A percentile compares a stretch with the other conserved stretches of the same genome.
phyloP scores from a whole-genome alignment of 2,113 vertebrate genomes.

The Rhizomys pruinosus region DNA sequence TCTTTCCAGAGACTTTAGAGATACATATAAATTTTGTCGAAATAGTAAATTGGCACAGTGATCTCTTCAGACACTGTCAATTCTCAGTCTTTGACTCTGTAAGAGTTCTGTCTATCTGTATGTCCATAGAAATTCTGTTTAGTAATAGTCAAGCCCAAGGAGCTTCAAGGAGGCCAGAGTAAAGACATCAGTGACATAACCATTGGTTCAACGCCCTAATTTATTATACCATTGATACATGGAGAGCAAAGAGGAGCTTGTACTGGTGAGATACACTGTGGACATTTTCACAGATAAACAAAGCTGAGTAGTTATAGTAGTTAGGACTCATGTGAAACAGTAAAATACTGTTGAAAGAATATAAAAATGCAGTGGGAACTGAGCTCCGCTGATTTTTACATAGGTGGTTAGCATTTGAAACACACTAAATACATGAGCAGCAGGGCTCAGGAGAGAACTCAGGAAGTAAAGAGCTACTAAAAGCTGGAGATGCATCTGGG shows the following conservation, averaged over 20 bases:
- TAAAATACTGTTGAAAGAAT: background rate
- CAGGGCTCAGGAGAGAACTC: background rate
- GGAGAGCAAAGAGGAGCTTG: background rate
- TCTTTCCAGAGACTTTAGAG: background rate
- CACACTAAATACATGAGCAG: accelerated
- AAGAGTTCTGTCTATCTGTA: background rate
- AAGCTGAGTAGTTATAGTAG: background rate
- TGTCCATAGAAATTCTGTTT: background rate
- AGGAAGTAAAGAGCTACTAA: background rate
- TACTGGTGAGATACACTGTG: background rate
- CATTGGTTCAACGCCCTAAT: background rate
- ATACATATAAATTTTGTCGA: background rate
- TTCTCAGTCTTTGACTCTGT: background rate
- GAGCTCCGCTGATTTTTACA: background rate
- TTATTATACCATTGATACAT: background rate
- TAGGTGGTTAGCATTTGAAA: background rate
- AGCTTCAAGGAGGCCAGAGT: background rate
- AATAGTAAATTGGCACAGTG: background rate
- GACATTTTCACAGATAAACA: background rate
- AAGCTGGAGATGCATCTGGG: too few relatives aligned
- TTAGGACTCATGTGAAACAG: background rate
- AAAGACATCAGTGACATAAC: background rate
- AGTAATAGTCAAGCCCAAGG: background rate
- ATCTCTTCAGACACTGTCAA: background rate
- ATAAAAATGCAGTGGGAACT: background rate